A percentile compares a stretch with the other conserved stretches of the same genome.
Conservation (phyloP, 2,888 invertebrate genomes). For the Tricholauxania praeusta region DNA sequence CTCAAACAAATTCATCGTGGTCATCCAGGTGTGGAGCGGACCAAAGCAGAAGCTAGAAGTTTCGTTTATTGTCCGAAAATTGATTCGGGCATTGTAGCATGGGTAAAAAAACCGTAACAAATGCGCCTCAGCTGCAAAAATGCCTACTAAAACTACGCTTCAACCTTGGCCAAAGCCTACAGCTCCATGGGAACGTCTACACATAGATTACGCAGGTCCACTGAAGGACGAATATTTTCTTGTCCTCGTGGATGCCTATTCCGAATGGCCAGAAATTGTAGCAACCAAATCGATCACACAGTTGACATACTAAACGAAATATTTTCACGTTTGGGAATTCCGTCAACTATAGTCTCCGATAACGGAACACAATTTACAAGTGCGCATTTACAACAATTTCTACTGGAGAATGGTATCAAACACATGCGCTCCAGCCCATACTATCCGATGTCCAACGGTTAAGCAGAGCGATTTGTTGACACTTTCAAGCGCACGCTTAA, state of each 20-base stretch:
- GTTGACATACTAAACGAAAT: constrained; percentile 38
- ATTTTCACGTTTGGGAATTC: constrained; percentile 40
- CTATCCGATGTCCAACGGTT: constrained; percentile 39
- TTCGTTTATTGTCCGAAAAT: constrained; percentile 46
- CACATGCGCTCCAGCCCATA: constrained; percentile 19
- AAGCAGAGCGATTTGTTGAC: constrained; percentile 40
- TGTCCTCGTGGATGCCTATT: constrained; percentile 61
- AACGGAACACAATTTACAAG: constrained; percentile 38
- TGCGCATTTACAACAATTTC: constrained; percentile 32
- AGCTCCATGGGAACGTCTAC: constrained; percentile 60
- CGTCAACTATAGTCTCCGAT: constrained; percentile 33
- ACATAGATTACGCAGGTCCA: constrained; percentile 65
- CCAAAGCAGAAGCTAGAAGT: constrained; percentile 53
- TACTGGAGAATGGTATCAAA: background rate
- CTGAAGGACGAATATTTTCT: constrained; percentile 48
- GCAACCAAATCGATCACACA: constrained; percentile 42
- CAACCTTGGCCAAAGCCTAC: constrained; percentile 48
- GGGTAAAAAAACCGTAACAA: constrained; percentile 45
- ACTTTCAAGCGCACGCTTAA: constrained; percentile 36
- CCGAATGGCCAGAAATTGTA: constrained; percentile 65
- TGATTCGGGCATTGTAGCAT: constrained; percentile 51
- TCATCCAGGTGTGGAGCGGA: constrained; percentile 45
- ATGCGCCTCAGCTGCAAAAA: constrained; percentile 50
- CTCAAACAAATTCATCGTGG: constrained; percentile 50
- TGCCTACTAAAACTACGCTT: constrained; percentile 48